A percentile compares a stretch with the other conserved stretches of the same genome.
Evolutionary conservation across 1,140 invertebrate species (phyloP).

Genomic region (Coenobita brevimanus): DNA sequence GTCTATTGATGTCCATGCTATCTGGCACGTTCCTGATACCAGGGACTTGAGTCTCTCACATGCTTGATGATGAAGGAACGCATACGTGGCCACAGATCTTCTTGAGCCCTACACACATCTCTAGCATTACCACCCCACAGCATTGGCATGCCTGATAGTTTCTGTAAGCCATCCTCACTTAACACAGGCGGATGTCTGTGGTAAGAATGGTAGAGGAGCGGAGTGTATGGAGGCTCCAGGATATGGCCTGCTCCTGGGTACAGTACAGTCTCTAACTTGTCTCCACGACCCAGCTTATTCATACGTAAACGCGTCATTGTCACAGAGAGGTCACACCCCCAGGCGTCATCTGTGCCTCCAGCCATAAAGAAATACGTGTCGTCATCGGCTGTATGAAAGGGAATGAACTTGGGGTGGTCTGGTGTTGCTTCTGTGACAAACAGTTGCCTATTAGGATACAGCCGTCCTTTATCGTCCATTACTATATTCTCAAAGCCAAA

Average conservation of each 20-base stretch:
- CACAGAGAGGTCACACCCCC: neutral
- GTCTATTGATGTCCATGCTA: no score
- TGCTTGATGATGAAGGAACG: constrained; percentile 24
- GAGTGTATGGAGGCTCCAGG: constrained; percentile 53
- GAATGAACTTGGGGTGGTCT: constrained; percentile 27
- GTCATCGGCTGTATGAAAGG: constrained; percentile 42
- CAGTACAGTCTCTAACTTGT: constrained; percentile 19
- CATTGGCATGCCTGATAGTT: neutral
- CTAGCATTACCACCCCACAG: constrained; percentile 44
- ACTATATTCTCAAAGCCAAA: neutral
- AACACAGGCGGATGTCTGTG: constrained; percentile 41
- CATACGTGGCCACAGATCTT: constrained; percentile 48
- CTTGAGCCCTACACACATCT: constrained; percentile 27
- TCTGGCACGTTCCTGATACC: constrained; percentile 25
- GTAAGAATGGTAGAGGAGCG: constrained; percentile 34
- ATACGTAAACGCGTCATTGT: neutral
- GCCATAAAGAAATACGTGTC: constrained; percentile 52
- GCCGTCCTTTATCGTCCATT: neutral
- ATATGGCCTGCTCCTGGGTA: constrained; percentile 61
- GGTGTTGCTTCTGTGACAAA: neutral
- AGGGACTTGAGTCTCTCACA: constrained; percentile 24
- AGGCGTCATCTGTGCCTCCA: constrained; percentile 25
- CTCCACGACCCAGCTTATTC: neutral
- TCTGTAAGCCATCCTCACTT: constrained; percentile 26
- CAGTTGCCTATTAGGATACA: constrained; percentile 12